Evolutionary conservation across 2,113 vertebrate genomes (phyloP).

Genomic region (Pithys albifrons): DNA sequence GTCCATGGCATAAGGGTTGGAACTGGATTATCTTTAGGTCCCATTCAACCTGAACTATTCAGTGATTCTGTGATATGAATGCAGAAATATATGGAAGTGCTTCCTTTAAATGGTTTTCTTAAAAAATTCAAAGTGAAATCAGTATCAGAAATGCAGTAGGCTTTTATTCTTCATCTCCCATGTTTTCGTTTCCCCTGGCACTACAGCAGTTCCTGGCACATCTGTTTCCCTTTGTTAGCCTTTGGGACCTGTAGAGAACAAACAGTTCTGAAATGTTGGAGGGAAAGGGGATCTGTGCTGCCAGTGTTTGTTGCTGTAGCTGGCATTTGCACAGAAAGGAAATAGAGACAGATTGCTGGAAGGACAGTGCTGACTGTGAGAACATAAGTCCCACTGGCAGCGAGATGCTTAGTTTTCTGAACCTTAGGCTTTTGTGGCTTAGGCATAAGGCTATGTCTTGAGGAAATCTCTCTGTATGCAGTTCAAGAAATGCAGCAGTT

Average conservation of each 20-base stretch:
- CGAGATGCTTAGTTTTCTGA: fast-evolving
- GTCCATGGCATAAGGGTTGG: neutral
- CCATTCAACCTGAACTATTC: neutral
- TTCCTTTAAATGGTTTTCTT: neutral
- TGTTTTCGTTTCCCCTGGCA: neutral
- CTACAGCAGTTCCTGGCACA: neutral
- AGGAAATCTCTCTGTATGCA: neutral
- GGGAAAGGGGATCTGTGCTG: neutral
- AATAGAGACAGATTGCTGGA: neutral
- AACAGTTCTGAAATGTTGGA: neutral
- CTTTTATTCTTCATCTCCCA: neutral
- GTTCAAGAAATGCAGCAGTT: neutral
- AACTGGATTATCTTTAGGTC: neutral
- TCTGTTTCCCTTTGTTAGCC: neutral
- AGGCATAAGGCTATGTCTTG: neutral
- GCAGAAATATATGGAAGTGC: neutral
- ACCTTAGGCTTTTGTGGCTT: neutral
- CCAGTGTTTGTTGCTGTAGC: neutral
- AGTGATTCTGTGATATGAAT: neutral
- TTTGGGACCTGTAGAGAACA: neutral
- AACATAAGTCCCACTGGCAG: neutral
- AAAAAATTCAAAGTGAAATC: neutral
- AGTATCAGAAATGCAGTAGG: neutral
- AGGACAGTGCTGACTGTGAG: neutral
- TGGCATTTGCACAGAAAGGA: neutral